Conservation (phyloP, 2,797 vertebrate species). For the Columba guinea region DNA sequence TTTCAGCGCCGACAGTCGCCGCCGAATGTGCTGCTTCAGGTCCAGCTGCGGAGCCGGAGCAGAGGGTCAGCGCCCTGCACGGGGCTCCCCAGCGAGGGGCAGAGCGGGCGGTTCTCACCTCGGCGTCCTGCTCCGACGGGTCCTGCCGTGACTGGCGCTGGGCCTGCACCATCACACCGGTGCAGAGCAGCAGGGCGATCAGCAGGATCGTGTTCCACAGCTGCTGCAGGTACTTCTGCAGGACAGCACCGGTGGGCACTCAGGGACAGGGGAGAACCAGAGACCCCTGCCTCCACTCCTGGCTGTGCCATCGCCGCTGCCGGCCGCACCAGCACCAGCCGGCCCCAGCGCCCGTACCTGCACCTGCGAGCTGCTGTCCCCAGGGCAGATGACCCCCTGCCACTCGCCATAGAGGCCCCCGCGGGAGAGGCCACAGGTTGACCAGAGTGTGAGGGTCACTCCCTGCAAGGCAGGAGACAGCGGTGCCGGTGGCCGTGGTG, state of each 20-base stretch:
- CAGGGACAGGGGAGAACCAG: fast-evolving
- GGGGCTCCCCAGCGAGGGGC: fast-evolving
- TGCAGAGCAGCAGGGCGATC: slow-evolving; percentile 91
- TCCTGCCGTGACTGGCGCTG: slow-evolving; percentile 87
- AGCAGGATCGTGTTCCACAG: slow-evolving; percentile 94
- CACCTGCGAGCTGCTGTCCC: slow-evolving; percentile 91
- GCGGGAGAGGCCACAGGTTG: slow-evolving; percentile 91
- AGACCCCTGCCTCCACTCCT: fast-evolving
- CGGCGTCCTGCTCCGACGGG: slow-evolving; percentile 76
- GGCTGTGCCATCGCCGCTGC: fast-evolving
- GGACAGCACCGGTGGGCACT: fast-evolving
- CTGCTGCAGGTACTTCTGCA: slow-evolving; percentile 92
- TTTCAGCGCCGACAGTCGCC: slow-evolving; percentile 82
- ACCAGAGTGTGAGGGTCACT: slow-evolving; percentile 94
- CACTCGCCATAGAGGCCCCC: slow-evolving; percentile 91
- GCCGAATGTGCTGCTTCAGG: slow-evolving; percentile 85
- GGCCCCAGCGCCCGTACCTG: slow-evolving; percentile 73
- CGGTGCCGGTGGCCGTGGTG: fast-evolving
- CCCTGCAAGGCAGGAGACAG: slow-evolving; percentile 73
- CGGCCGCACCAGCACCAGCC: not conserved
- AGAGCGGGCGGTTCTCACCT: slow-evolving; percentile 74
- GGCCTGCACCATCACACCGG: slow-evolving; percentile 90
- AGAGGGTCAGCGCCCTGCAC: not conserved
- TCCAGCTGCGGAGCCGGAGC: slow-evolving; percentile 74
- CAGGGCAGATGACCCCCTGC: slow-evolving; percentile 94